Percentiles rank a stretch among this genome's conserved stretches.
These are phyloP conservation scores for Cephalopholis sonnerati DNA, from an alignment of 2,113 vertebrate genomes.

Conservation along the genomic window DNA sequence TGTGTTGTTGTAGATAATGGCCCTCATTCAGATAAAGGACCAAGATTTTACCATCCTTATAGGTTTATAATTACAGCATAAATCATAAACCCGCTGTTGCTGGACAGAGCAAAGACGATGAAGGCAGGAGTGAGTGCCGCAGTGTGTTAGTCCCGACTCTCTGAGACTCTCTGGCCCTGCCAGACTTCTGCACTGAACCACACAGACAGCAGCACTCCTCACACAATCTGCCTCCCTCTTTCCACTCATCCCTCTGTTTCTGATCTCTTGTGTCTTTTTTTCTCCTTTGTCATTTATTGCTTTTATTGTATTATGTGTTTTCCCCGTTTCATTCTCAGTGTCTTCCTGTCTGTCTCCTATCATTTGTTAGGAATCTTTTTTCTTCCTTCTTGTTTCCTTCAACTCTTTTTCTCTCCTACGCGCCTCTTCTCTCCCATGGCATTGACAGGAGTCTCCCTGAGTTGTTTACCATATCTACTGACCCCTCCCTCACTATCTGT, in stretches of 20 bases:
- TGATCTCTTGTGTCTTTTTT: not conserved
- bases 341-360: not conserved
- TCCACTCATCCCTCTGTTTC: not conserved
- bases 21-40: not conserved
- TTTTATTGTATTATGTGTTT: not conserved
- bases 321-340: not conserved
- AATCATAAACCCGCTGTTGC: slow-evolving; percentile 35
- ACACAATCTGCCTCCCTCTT: not conserved
- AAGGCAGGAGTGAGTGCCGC: slow-evolving; percentile 25
- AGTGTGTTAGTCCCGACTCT: slow-evolving; percentile 21
- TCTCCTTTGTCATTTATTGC: not conserved
- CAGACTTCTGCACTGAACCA: slow-evolving; percentile 13
- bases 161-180: not conserved
- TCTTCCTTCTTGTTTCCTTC: not conserved
- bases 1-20: not conserved
- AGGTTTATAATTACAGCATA: slow-evolving; percentile 37
- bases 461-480: slow-evolving; percentile 20
- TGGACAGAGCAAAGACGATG: slow-evolving; percentile 4
- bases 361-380: not conserved
- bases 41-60: slow-evolving; percentile 1
- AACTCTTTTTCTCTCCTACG: not conserved
- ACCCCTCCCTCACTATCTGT: not conserved
- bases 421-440: slow-evolving; percentile 5
- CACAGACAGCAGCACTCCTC: slow-evolving; percentile 12
- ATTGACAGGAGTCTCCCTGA: not conserved